A percentile compares a stretch with the other conserved stretches of the same genome.
These are phyloP conservation scores for Aurelia aurita DNA, from an alignment of 30 jellyfish, hydroid and myxozoan species.

Conservation along the genomic window DNA sequence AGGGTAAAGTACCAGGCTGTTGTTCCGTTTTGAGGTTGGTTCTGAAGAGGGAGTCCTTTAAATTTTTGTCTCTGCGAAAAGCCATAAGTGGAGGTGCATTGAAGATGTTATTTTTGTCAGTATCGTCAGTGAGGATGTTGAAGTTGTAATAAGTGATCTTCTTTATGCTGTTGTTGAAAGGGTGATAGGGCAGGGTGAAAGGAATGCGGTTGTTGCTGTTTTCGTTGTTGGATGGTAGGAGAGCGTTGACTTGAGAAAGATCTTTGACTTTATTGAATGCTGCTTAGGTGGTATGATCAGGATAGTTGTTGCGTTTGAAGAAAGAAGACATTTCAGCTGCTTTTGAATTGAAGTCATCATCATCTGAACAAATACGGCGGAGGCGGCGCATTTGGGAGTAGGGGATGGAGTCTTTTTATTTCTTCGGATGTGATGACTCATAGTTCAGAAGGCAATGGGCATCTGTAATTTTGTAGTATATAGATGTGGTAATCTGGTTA, in stretches of 20 bases:
- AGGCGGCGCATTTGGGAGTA: conserved; percentile 2
- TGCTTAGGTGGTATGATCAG: no score
- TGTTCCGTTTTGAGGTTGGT: neutral
- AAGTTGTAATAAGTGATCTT: neutral
- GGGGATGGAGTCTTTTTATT: conserved; percentile 4
- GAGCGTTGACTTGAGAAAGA: no score
- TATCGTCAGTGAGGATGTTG: neutral
- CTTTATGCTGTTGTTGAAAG: neutral
- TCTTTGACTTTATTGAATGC: no score
- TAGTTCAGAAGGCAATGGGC: conserved; percentile 11
- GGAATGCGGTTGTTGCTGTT: neutral
- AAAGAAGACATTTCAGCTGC: no score
- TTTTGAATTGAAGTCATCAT: no score
- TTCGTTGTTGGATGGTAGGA: neutral
- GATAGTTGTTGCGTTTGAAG: no score
- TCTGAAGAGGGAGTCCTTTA: neutral
- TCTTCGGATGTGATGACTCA: neutral
- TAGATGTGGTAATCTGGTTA: neutral
- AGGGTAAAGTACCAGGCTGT: neutral
- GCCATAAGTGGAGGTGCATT: no score
- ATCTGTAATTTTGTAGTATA: conserved; percentile 1
- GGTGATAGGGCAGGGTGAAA: neutral
- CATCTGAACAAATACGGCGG: conserved; percentile 3
- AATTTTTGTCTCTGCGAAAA: neutral
- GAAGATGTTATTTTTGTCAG: no score